Conservation (phyloP, 2,113 vertebrate genomes). For the Dasyornis broadbenti region DNA sequence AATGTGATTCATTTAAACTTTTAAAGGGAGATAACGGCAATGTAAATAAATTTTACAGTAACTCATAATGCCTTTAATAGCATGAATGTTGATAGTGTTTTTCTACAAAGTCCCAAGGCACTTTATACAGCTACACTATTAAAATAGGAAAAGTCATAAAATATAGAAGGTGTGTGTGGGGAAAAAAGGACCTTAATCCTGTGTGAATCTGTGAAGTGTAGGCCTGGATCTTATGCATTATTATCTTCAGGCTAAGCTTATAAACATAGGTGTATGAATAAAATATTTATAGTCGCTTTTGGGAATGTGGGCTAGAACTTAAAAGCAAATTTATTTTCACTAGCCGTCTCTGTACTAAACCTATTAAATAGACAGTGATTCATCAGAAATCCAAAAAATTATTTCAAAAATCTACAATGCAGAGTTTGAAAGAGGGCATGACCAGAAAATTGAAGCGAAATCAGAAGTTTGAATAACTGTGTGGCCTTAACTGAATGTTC, state of each 20-base stretch:
- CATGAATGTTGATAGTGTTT: conserved; percentile 44
- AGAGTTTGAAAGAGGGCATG: not conserved
- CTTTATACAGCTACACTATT: conserved; percentile 21
- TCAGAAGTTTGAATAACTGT: not conserved
- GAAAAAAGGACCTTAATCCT: not conserved
- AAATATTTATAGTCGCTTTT: not conserved
- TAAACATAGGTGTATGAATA: not conserved
- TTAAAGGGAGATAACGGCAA: conserved; percentile 16
- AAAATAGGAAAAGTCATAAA: conserved; percentile 51
- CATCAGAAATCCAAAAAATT: not conserved
- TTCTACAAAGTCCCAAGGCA: conserved; percentile 24
- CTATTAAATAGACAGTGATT: not conserved
- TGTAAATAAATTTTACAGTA: conserved; percentile 59
- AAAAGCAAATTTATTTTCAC: not conserved
- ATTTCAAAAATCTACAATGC: not conserved
- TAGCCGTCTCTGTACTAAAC: not conserved
- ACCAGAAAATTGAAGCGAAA: not conserved
- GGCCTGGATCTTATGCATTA: not conserved
- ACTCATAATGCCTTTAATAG: conserved; percentile 46
- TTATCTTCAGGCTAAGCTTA: not conserved
- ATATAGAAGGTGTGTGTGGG: not conserved
- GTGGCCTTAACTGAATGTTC: not conserved
- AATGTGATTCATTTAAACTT: not conserved
- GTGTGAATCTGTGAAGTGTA: not conserved
- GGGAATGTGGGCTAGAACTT: not conserved